Conservation (phyloP, 2,113 vertebrate species). For the Solea senegalensis region DNA sequence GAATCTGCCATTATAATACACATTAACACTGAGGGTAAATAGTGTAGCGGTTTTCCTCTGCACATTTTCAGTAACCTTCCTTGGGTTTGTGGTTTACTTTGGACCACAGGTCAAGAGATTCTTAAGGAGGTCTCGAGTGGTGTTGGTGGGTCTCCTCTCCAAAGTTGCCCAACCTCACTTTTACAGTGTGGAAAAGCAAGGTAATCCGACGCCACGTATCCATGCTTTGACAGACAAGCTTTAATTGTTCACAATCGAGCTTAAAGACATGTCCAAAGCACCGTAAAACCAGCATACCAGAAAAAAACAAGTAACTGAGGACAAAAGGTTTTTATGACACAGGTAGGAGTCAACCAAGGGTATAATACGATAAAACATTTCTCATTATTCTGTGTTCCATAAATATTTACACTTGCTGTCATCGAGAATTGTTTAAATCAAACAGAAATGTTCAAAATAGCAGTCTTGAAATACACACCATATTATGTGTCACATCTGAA, state of each 20-base stretch:
- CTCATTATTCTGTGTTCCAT: constrained; percentile 55
- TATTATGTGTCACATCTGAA: constrained; percentile 63
- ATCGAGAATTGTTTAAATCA: constrained; percentile 56
- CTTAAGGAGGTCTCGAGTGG: neutral
- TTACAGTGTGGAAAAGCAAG: constrained; percentile 68
- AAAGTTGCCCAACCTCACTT: constrained; percentile 60
- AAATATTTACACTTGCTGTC: constrained; percentile 66
- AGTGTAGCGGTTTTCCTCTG: too few relatives aligned
- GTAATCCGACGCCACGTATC: constrained; percentile 61
- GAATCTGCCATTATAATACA: neutral
- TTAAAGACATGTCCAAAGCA: constrained; percentile 76
- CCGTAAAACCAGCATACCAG: constrained; percentile 63
- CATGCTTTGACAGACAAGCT: constrained; percentile 75
- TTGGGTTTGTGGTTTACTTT: too few relatives aligned
- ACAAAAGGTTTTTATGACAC: constrained; percentile 72
- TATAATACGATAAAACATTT: constrained; percentile 70
- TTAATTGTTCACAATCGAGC: constrained; percentile 76
- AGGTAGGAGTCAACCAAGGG: constrained; percentile 66
- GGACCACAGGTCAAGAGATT: neutral
- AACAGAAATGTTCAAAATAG: constrained; percentile 39
- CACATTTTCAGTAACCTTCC: too few relatives aligned
- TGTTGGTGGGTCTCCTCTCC: neutral
- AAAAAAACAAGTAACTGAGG: constrained; percentile 69
- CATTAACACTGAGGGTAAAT: neutral
- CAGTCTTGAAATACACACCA: constrained; percentile 62